These are phyloP conservation scores for Alectoris magna DNA, from an alignment of 2,797 vertebrate genomes.

Conservation along the genomic window DNA sequence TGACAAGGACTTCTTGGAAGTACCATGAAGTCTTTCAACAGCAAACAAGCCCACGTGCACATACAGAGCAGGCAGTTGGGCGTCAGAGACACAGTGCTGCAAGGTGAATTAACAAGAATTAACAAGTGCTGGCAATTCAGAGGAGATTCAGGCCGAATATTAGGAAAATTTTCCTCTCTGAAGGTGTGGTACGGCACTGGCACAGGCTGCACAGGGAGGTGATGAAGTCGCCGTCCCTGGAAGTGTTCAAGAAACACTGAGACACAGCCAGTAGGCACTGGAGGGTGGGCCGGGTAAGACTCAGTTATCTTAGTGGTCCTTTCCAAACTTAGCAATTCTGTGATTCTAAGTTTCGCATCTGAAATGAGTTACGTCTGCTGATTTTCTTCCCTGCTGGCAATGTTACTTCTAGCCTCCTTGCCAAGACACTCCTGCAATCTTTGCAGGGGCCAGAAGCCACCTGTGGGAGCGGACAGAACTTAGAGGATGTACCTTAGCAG, in stretches of 20 bases:
- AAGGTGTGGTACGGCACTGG: too few species aligned
- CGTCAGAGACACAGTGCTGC: not conserved
- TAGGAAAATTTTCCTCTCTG: too few species aligned
- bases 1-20: not conserved
- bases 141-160: too few species aligned
- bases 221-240: too few species aligned
- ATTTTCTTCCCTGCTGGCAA: not conserved
- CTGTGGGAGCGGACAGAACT: fast-evolving
- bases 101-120: not conserved
- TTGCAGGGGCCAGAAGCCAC: not conserved
- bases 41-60: not conserved
- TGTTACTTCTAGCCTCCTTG: not conserved
- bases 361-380: not conserved
- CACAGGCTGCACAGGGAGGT: too few species aligned
- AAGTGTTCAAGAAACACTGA: too few species aligned
- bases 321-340: too few species aligned
- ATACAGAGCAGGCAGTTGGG: fast-evolving
- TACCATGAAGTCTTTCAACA: not conserved
- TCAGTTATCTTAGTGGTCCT: too few species aligned
- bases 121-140: too few species aligned
- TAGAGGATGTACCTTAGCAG: not conserved
- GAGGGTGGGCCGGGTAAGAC: too few species aligned
- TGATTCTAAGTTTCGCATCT: not conserved
- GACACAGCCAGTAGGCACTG: too few species aligned
- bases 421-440: too few species aligned